These are phyloP conservation scores for Pteromalus puparum DNA, from an alignment of 1,140 invertebrate species.

Conservation along the genomic window DNA sequence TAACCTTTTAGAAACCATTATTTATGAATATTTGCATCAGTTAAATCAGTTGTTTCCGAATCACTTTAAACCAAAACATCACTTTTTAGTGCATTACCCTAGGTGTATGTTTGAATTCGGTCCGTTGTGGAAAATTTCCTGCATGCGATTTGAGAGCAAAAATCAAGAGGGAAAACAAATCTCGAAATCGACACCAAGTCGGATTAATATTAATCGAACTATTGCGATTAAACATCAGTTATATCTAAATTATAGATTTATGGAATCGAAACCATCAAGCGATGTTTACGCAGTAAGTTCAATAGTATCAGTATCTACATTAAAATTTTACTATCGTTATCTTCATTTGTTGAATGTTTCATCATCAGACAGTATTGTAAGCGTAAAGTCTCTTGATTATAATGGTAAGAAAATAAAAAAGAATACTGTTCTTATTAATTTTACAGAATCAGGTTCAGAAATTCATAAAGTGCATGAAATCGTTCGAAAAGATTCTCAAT, in stretches of 20 bases:
- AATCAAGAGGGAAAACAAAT: constrained; percentile 4
- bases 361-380: background rate
- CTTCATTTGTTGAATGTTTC: background rate
- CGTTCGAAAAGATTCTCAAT: background rate
- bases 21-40: background rate
- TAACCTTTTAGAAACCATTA: background rate
- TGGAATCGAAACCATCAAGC: background rate
- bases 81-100: background rate
- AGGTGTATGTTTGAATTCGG: background rate
- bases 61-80: background rate
- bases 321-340: background rate
- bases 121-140: background rate
- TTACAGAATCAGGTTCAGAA: background rate
- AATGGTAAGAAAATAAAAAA: background rate
- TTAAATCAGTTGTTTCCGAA: background rate
- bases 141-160: background rate
- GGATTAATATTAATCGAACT: background rate
- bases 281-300: too few species aligned
- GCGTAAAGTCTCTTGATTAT: background rate
- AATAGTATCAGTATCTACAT: background rate
- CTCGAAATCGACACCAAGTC: background rate
- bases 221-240: background rate
- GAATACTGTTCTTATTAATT: background rate
- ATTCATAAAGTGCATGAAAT: background rate
- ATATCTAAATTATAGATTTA: background rate